Conservation (phyloP, 2,888 invertebrate species). For the Epirrita christyi region DNA sequence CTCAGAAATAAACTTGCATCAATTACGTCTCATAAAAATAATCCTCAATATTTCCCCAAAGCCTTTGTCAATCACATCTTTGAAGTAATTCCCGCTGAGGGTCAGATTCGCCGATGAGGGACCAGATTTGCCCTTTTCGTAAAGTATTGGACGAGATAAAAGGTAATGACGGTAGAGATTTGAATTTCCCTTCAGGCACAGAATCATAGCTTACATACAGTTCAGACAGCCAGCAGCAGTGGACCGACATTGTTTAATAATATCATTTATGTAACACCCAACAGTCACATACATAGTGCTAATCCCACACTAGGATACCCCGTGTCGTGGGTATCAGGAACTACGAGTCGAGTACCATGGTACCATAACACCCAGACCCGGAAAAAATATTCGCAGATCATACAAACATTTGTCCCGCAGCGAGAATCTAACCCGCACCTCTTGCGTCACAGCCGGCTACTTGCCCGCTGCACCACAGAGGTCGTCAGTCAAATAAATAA, state of each 20-base stretch:
- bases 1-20: background rate
- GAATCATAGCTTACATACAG: background rate
- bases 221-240: background rate
- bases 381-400: too few species aligned
- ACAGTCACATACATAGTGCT: too few species aligned
- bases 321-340: too few species aligned
- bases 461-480: too few species aligned
- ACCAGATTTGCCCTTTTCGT: constrained; percentile 26
- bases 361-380: too few species aligned
- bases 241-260: background rate
- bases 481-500: too few species aligned
- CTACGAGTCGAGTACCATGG: too few species aligned
- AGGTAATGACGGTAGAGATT: constrained; percentile 35
- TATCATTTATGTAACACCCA: too few species aligned
- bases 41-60: constrained; percentile 12
- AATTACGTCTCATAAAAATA: constrained; percentile 4
- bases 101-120: constrained; percentile 27
- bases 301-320: too few species aligned
- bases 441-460: too few species aligned
- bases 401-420: too few species aligned
- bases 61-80: constrained; percentile 21
- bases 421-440: too few species aligned
- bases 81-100: constrained; percentile 33
- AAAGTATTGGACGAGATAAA: constrained; percentile 38
- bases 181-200: constrained; percentile 27